Conservation (phyloP, 1,140 invertebrate genomes). For the Ceratina calcarata region DNA sequence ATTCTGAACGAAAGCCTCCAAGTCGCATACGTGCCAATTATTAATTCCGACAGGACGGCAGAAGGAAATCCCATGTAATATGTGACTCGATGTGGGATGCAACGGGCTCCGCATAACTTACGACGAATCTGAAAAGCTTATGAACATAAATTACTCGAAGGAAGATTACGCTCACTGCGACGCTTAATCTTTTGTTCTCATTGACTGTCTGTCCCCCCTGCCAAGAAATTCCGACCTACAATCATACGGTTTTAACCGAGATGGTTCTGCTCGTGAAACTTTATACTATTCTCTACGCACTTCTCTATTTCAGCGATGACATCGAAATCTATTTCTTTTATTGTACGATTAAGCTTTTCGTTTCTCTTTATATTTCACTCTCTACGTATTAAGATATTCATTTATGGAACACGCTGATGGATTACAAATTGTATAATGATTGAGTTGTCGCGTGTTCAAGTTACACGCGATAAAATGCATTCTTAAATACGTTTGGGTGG, state of each 20-base stretch:
- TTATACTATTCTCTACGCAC: too few species aligned
- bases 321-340: too few species aligned
- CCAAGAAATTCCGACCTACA: slow-evolving; percentile 42
- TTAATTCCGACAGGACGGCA: not conserved
- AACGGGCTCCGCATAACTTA: slow-evolving; percentile 4
- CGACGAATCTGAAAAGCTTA: slow-evolving; percentile 48
- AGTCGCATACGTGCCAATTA: slow-evolving; percentile 8
- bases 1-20: not conserved
- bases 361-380: too few species aligned
- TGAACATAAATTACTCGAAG: slow-evolving; percentile 38
- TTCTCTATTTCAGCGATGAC: too few species aligned
- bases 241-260: slow-evolving; percentile 42
- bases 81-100: slow-evolving; percentile 20
- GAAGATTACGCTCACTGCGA: slow-evolving; percentile 22
- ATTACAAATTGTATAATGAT: too few species aligned
- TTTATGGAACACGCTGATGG: too few species aligned
- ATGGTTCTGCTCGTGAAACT: not conserved
- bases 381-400: too few species aligned
- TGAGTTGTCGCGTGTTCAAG: too few species aligned
- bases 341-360: too few species aligned
- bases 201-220: slow-evolving; percentile 1
- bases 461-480: too few species aligned
- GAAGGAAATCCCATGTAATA: slow-evolving; percentile 30
- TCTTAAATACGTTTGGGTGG: too few species aligned
- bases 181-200: slow-evolving; percentile 33